Base-by-base conservation (phyloP, 2,113 vertebrate genomes). In the Rafetus swinhoei region DNA sequence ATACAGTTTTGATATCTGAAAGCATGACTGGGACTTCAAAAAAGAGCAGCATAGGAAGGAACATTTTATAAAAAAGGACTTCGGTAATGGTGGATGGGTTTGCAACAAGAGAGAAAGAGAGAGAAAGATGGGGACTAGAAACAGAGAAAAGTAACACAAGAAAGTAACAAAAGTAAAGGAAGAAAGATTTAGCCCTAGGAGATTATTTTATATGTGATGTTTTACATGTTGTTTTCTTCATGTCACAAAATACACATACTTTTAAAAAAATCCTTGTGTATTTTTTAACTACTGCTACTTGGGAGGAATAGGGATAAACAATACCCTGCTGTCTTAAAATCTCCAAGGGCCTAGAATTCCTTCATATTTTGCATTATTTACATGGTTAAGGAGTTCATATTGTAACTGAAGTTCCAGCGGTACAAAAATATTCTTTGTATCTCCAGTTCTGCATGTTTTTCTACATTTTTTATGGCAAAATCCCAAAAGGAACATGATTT, bases 401-500 rank as follows among this genome's bases (percentile, higher is more conserved):
- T 57, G 93, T 95, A 96, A 90, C 72, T 93, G 86, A 90, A 88
- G 85, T 82, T 90, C 74, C 81, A 86, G 29, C 84, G 52, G 57
- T 93, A 95, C 55, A 89, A 90, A 97, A 93, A 89, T 92, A 92
- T 32, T 94, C 79, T 90, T 93, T 90, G 7, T 92, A 84, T 94
- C 60, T 93, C 65, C 79, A 95, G 93, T 94, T 86, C 91, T 95
- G 74, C 79, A 53, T 96, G 87, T 94, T 97, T 45, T 97, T 95
- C 95, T 90, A 81, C 92, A 86, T 94, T 96, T 62, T 96, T 92
- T 74, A 82, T 96, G 95, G 96, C 96, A 90, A 84, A 90, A 60
- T 89, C 90, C 94, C 96, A 95, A 93, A 95, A 97, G 53, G 92
- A 95, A 88, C 91, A 96, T 93, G 85, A 93, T 97, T 97, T 93